Evolutionary conservation across 2,797 vertebrate genomes (phyloP), one percentile per base, ranked within the genome.

Genomic region (Neopelma chrysocephalum): DNA sequence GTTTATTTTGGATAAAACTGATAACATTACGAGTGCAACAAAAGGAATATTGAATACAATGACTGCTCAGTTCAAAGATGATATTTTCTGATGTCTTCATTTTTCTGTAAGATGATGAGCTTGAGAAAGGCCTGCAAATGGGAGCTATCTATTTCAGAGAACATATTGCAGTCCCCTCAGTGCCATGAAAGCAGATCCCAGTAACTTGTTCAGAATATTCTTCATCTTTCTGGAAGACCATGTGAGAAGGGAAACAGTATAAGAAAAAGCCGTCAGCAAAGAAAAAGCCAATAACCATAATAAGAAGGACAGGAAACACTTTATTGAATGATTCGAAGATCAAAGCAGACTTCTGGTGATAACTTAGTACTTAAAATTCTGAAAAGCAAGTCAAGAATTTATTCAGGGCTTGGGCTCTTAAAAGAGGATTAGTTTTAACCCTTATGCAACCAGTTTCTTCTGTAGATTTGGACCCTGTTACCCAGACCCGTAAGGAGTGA

Each of bases 41-140:
- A 89, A 95, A 94, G 38, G 60, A 96, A 97, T 96, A 91, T 71
- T 82, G 58, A 96, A 86, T 81, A 66, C 15, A 87, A 62, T 88
- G 25, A 62, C 50, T 87, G 47, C 79, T 94, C 68, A 57, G n/a
- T 69, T 90, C 62, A 62, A 80, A 77, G 36, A 43, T 5, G 11
- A 23, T 27, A 48, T 92, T 95, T 97, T 94, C 84, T 96, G 43
- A 78, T 85, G 29, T 82, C 43, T 93, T 96, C 3, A 2, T 90
- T 90, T 94, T 53, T 61, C 11, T 27, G 2, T 84, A 83, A 71
- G 23, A 95, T 38, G 21, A 83, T 82, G 50, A 93, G 11, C 15
- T 93, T 62, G 34, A 76, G 53, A 93, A 50, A 86, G 87, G 26
- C 45, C 87, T 94, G 77, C 77, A 92, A 73, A 91, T 23, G n/a